phyloP scores from a whole-genome alignment of 2,797 vertebrate genomes.

The Delichon dasypus region DNA sequence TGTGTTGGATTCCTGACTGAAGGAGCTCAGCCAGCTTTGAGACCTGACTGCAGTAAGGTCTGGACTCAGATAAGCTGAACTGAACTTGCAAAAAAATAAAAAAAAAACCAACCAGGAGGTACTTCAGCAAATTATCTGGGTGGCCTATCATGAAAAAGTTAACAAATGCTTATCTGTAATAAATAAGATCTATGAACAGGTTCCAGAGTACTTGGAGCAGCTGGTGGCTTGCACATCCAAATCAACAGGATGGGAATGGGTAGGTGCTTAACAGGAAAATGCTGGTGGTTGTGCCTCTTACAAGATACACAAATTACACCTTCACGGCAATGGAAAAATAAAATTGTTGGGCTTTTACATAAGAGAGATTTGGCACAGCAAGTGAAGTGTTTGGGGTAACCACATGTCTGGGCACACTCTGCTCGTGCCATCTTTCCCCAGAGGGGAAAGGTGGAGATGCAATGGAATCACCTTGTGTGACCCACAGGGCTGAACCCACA shows the following conservation, averaged over 20 bases:
- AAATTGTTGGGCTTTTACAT: background rate
- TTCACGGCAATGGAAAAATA: background rate
- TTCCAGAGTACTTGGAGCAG: background rate
- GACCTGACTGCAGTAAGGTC: background rate
- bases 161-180: background rate
- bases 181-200: background rate
- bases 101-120: background rate
- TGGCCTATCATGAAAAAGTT: background rate
- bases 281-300: background rate
- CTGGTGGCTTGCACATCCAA: background rate
- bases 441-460: background rate
- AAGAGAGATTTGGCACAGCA: background rate
- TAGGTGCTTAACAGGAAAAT: background rate
- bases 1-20: background rate
- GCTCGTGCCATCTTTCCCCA: slow-evolving; percentile 4
- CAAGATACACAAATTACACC: background rate
- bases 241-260: background rate
- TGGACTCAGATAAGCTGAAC: background rate
- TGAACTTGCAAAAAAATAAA: background rate
- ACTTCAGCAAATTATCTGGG: background rate
- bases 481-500: slow-evolving; percentile 9
- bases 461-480: slow-evolving; percentile 6
- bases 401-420: background rate
- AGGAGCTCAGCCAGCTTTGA: background rate
- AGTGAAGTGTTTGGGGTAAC: background rate